A percentile compares a stretch with the other conserved stretches of the same genome.
Conservation (phyloP, 2,113 vertebrate species). For the Antechinus flavipes region DNA sequence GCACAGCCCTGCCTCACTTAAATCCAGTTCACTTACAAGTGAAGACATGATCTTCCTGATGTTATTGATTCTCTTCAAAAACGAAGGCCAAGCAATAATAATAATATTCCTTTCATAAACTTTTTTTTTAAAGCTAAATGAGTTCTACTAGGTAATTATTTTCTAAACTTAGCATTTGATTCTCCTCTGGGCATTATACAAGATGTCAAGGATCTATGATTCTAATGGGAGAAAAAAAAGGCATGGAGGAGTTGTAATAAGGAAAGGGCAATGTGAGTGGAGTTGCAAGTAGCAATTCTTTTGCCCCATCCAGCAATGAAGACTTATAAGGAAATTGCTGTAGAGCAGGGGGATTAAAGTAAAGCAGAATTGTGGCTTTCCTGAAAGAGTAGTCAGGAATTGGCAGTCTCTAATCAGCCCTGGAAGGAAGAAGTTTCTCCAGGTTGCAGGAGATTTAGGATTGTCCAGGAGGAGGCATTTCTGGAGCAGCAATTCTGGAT, state of each 20-base stretch:
- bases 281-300: neutral
- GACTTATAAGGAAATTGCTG: neutral
- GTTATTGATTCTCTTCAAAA: no score
- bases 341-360: neutral
- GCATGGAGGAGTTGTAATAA: neutral
- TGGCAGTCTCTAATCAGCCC: neutral
- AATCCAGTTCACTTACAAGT: no score
- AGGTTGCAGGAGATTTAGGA: neutral
- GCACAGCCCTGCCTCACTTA: no score
- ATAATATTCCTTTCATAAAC: no score
- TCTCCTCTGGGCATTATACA: neutral
- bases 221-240: neutral
- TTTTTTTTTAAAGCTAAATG: neutral
- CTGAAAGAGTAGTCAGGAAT: neutral
- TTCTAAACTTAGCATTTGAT: neutral
- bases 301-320: neutral
- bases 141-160: neutral
- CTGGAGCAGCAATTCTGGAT: neutral
- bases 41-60: no score
- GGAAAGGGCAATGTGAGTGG: neutral
- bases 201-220: neutral
- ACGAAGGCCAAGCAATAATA: no score
- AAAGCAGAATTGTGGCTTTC: neutral
- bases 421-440: neutral
- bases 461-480: neutral